A percentile compares a stretch with the other conserved stretches of the same genome.
Conservation (phyloP, 2,888 invertebrate species). For the Trachelus iudaicus region DNA sequence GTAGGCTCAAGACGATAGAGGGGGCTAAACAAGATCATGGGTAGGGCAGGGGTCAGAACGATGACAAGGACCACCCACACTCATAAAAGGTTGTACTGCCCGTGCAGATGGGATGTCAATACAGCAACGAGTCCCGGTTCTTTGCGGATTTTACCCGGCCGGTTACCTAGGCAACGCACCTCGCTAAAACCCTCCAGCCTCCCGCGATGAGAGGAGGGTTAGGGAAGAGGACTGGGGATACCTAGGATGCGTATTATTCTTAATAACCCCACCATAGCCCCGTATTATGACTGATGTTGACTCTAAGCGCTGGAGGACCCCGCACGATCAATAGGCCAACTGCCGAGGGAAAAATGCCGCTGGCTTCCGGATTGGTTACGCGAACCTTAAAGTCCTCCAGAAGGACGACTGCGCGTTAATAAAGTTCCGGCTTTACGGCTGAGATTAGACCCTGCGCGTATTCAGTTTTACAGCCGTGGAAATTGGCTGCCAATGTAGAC, state of each 20-base stretch:
- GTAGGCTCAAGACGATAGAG: constrained; percentile 15
- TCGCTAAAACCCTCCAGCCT: constrained; percentile 34
- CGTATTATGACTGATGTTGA: constrained; percentile 66
- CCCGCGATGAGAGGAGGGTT: constrained; percentile 14
- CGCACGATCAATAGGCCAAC: constrained; percentile 50
- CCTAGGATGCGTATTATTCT: constrained; percentile 65
- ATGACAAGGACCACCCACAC: constrained; percentile 30
- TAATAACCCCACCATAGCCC: constrained; percentile 63
- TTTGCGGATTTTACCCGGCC: constrained; percentile 65
- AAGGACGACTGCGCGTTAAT: constrained; percentile 12
- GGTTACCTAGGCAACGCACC: constrained; percentile 62
- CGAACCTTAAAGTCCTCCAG: constrained; percentile 33
- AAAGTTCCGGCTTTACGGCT: constrained; percentile 15
- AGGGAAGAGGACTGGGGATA: constrained; percentile 35
- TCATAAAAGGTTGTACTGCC: constrained; percentile 53
- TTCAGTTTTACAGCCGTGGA: no score
- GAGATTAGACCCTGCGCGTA: constrained; percentile 12
- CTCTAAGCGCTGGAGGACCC: constrained; percentile 53
- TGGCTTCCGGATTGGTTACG: constrained; percentile 53
- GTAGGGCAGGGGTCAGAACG: constrained; percentile 9
- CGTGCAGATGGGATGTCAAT: constrained; percentile 56
- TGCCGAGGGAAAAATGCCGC: constrained; percentile 49
- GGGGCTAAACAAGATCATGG: neutral
- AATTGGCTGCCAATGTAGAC: no score
- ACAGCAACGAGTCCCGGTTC: constrained; percentile 56